These are phyloP conservation scores for Glaucomys volans DNA, from an alignment of 2,113 vertebrate genomes.

Conservation along the genomic window DNA sequence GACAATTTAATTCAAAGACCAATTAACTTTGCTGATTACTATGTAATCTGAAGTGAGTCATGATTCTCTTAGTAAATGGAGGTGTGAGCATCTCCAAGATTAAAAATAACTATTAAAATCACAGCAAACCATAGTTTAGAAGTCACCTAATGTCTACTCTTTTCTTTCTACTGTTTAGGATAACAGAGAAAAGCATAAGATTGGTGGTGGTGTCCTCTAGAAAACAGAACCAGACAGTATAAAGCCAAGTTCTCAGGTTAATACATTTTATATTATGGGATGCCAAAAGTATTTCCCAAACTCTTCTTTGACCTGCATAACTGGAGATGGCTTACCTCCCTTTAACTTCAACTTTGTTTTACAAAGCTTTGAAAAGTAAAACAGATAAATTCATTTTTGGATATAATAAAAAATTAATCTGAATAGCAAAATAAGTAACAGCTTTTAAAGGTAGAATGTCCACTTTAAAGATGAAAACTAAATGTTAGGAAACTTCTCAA, in stretches of 20 bases:
- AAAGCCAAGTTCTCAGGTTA: conserved; percentile 24
- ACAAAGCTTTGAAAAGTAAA: conserved; percentile 75
- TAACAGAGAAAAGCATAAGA: conserved; percentile 28
- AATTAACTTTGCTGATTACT: conserved; percentile 44
- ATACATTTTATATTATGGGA: conserved; percentile 23
- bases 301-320: conserved; percentile 66
- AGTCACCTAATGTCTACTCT: neutral
- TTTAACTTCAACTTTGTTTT: conserved; percentile 76
- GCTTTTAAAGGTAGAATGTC: conserved; percentile 71
- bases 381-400: conserved; percentile 64
- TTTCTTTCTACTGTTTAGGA: conserved; percentile 3
- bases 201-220: neutral
- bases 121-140: conserved; percentile 17
- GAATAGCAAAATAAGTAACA: conserved; percentile 77
- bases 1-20: neutral
- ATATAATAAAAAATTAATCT: conserved; percentile 74
- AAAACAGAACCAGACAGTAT: conserved; percentile 13
- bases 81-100: conserved; percentile 1
- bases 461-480: conserved; percentile 63
- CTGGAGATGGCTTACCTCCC: conserved; percentile 78
- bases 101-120: neutral
- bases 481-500: conserved; percentile 57
- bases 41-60: conserved; percentile 39
- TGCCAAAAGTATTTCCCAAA: conserved; percentile 47
- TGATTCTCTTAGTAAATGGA: conserved; percentile 37